Percentiles rank a stretch among this genome's conserved stretches.
phyloP scores from a whole-genome alignment of 2,113 vertebrate species.

The Cyanoliseus patagonus region DNA sequence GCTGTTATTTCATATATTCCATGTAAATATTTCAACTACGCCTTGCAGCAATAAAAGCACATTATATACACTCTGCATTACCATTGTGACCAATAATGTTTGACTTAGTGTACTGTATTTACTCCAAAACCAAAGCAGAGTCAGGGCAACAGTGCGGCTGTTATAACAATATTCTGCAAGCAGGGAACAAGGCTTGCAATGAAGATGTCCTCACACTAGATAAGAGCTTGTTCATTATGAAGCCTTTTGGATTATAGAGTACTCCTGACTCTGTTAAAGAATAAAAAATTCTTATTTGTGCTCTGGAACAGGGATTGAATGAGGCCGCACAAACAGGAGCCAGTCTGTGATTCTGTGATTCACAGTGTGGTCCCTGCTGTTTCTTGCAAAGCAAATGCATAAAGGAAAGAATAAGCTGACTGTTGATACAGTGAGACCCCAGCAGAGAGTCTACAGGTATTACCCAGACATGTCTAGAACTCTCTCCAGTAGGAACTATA shows the following conservation, averaged over 20 bases:
- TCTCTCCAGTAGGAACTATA: neutral
- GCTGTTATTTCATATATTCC: constrained; percentile 43
- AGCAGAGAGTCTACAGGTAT: neutral
- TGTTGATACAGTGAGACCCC: neutral
- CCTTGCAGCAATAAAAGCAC: constrained; percentile 56
- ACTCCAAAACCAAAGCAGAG: constrained; percentile 58
- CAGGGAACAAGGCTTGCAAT: neutral
- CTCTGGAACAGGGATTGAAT: neutral
- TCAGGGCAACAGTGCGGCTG: neutral
- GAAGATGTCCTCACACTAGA: constrained; percentile 46
- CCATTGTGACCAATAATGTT: constrained; percentile 65
- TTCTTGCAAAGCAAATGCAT: neutral
- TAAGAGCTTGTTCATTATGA: constrained; percentile 34
- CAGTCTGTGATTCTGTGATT: neutral
- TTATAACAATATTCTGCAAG: neutral
- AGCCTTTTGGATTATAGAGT: constrained; percentile 18
- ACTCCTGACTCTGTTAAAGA: constrained; percentile 24
- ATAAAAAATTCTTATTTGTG: constrained; percentile 4
- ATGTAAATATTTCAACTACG: constrained; percentile 64
- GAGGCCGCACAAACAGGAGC: constrained; percentile 14
- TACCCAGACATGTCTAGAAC: neutral
- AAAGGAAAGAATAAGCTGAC: neutral
- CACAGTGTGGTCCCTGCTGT: neutral
- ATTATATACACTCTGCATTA: constrained; percentile 28
- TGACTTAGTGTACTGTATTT: constrained; percentile 32